Evolutionary conservation across 2,797 vertebrate genomes (phyloP).

Genomic region (Pantherophis vulpinus): DNA sequence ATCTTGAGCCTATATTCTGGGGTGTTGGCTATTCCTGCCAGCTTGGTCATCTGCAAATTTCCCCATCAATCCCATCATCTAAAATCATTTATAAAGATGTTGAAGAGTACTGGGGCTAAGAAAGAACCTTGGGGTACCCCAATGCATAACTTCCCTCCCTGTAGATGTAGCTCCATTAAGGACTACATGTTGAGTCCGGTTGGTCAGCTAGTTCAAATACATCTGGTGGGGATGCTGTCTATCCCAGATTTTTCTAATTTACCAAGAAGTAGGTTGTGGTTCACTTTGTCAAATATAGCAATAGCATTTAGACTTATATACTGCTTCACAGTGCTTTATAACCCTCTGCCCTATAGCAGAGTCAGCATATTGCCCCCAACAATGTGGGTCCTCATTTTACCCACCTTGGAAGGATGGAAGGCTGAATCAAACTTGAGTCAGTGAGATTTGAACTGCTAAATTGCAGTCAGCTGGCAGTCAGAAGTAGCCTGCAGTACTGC

Average conservation of each 20-base stretch:
- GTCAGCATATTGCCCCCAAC: no score
- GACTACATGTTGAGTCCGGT: not conserved
- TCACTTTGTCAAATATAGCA: no score
- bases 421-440: no score
- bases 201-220: not conserved
- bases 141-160: not conserved
- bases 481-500: no score
- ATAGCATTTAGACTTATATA: no score
- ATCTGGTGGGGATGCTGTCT: not conserved
- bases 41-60: not conserved
- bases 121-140: not conserved
- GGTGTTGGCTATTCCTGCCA: not conserved
- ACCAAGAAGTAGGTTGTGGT: not conserved
- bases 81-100: not conserved
- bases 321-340: no score
- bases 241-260: not conserved
- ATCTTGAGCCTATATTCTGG: not conserved
- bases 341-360: no score
- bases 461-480: no score
- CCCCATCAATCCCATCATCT: not conserved
- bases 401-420: no score
- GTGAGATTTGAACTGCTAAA: no score
- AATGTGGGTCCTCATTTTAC: no score
- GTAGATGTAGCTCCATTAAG: not conserved
- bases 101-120: not conserved